Evolutionary conservation across 37 sponge, comb jelly and placozoan species (phyloP).

Genomic region (Bolinopsis microptera): DNA sequence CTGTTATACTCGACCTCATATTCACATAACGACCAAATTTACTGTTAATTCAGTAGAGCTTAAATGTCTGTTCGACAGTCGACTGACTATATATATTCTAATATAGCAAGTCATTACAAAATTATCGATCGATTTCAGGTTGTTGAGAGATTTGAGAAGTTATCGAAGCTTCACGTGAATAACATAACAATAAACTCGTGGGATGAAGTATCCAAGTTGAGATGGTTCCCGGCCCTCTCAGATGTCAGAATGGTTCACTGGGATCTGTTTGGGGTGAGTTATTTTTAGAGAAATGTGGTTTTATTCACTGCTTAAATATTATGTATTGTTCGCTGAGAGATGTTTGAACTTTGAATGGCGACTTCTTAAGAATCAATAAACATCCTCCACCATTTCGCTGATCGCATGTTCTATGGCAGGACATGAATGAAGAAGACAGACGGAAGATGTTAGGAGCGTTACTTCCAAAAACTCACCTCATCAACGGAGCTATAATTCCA

Average conservation of each 20-base stretch:
- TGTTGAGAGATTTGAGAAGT: background rate
- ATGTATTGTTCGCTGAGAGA: too few species aligned
- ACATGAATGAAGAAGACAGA: slow-evolving; percentile 46
- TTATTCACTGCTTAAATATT: too few species aligned
- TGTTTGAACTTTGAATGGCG: too few species aligned
- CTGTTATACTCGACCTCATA: too few species aligned
- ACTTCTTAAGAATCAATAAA: too few species aligned
- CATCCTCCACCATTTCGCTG: too few species aligned
- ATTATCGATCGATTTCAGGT: slow-evolving; percentile 23
- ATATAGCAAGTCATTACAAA: too few species aligned
- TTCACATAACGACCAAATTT: too few species aligned
- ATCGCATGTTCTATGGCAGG: background rate
- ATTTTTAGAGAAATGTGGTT: too few species aligned
- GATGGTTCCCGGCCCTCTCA: slow-evolving; percentile 11
- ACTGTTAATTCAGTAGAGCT: too few species aligned
- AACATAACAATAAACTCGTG: background rate
- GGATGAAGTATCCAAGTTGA: slow-evolving; percentile 19
- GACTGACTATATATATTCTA: too few species aligned
- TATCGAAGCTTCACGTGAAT: slow-evolving; percentile 30
- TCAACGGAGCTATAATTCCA: slow-evolving; percentile 1
- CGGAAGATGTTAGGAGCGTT: slow-evolving; percentile 39
- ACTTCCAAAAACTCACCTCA: background rate
- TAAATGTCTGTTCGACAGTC: too few species aligned
- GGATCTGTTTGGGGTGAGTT: slow-evolving; percentile 23
- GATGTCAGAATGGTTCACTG: slow-evolving; percentile 47